phyloP scores from a whole-genome alignment of 2,888 invertebrate species.

The Steinernema hermaphroditum region DNA sequence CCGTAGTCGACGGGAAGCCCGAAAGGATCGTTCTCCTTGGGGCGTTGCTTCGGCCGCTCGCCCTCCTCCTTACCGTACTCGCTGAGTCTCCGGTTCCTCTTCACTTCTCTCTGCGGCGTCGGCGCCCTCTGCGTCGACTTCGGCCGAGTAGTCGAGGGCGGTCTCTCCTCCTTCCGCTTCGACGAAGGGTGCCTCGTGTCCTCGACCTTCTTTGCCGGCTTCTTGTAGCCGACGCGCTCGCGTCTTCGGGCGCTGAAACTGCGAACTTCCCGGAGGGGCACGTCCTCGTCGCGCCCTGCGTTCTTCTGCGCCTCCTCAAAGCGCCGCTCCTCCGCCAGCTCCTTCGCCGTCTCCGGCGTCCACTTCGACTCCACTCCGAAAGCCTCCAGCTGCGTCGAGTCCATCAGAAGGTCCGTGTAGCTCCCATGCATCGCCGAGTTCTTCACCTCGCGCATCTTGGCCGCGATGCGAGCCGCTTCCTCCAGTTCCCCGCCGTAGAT shows the following conservation, averaged over 20 bases:
- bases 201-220: not conserved
- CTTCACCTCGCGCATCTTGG: conserved; percentile 45
- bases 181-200: not conserved
- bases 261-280: conserved; percentile 4
- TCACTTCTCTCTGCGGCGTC: conserved; percentile 6
- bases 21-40: conserved; percentile 17
- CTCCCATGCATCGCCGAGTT: conserved; percentile 47
- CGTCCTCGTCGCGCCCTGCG: not conserved
- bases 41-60: not conserved
- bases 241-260: conserved; percentile 13
- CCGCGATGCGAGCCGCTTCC: conserved; percentile 39
- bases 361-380: conserved; percentile 55
- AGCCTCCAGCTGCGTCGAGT: conserved; percentile 47
- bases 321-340: not conserved
- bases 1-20: conserved; percentile 8
- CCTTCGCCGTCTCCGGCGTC: conserved; percentile 45
- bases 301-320: not conserved
- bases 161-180: conserved; percentile 1
- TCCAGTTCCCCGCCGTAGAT: conserved; percentile 49
- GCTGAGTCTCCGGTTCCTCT: not conserved
- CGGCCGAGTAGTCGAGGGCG: conserved; percentile 1
- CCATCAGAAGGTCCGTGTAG: conserved; percentile 52
- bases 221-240: not conserved
- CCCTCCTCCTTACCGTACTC: not conserved
- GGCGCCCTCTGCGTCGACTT: not conserved